Evolutionary conservation across 64 coral and sea anemone genomes (phyloP).

Genomic region (Catalaphyllia jardinei): DNA sequence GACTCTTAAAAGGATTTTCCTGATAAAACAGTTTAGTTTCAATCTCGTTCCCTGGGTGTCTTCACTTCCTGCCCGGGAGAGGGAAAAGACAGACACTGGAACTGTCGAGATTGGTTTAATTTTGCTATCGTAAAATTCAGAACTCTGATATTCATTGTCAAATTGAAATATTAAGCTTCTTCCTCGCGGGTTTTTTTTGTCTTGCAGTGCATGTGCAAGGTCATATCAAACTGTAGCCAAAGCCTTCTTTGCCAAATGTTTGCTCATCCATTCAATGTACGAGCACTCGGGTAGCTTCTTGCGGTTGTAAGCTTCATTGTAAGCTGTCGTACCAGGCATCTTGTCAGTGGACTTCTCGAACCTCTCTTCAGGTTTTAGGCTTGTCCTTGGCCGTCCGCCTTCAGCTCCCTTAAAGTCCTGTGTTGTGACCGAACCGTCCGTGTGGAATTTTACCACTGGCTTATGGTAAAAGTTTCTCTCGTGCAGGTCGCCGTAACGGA

Average conservation of each 20-base stretch:
- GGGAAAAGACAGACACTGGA: too few relatives aligned
- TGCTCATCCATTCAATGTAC: slow-evolving; percentile 79
- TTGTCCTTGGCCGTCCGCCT: slow-evolving; percentile 65
- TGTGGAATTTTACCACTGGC: slow-evolving; percentile 76
- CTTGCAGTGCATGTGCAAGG: neutral
- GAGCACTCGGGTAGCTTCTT: slow-evolving; percentile 66
- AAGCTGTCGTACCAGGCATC: slow-evolving; percentile 55
- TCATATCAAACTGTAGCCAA: slow-evolving; percentile 28
- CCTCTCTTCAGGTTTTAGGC: slow-evolving; percentile 58
- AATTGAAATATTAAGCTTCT: too few relatives aligned
- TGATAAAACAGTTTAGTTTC: too few relatives aligned
- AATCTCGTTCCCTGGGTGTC: too few relatives aligned
- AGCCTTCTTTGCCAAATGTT: slow-evolving; percentile 57
- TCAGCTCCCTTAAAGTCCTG: slow-evolving; percentile 82
- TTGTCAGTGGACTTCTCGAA: slow-evolving; percentile 41
- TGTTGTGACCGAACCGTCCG: slow-evolving; percentile 80
- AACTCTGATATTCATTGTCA: too few relatives aligned
- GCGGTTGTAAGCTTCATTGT: slow-evolving; percentile 70
- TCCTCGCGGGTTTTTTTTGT: neutral
- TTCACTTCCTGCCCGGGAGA: too few relatives aligned
- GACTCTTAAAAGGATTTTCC: too few relatives aligned
- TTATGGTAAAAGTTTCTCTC: slow-evolving; percentile 82
- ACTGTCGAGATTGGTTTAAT: too few relatives aligned
- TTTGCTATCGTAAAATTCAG: too few relatives aligned
- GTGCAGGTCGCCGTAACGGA: slow-evolving; percentile 95